Evolutionary conservation across 2,113 vertebrate species (phyloP).

Genomic region (Prolemur simus): DNA sequence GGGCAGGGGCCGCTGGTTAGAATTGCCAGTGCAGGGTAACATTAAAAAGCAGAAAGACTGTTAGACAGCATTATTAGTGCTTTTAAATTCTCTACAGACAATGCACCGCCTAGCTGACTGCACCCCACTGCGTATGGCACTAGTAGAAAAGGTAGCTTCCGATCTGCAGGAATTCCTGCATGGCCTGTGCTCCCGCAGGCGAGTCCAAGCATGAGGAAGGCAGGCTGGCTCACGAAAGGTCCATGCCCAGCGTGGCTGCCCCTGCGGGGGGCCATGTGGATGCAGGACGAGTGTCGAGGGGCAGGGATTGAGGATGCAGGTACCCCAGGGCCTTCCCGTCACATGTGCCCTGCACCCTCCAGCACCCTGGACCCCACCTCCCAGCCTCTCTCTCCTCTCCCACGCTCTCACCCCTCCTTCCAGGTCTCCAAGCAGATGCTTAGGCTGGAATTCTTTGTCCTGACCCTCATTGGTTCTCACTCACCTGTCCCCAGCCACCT

Average conservation of each 20-base stretch:
- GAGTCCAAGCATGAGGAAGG: background rate
- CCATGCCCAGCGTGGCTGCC: background rate
- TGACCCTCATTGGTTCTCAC: background rate
- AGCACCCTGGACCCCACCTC: background rate
- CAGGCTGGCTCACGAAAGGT: background rate
- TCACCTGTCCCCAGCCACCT: background rate
- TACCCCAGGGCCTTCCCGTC: background rate
- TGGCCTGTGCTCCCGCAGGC: background rate
- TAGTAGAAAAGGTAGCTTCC: background rate
- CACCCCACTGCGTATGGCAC: background rate
- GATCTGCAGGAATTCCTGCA: background rate
- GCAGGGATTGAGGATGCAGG: rapidly evolving
- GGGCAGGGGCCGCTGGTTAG: background rate
- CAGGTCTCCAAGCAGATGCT: background rate
- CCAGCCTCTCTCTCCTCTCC: background rate
- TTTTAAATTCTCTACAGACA: background rate
- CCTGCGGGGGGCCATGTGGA: background rate
- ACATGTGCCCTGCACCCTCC: rapidly evolving
- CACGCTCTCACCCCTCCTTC: background rate
- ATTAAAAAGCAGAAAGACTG: background rate
- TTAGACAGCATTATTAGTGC: background rate
- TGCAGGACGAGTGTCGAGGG: background rate
- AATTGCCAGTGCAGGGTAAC: background rate
- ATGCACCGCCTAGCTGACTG: background rate
- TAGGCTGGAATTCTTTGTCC: background rate